These are phyloP conservation scores for Cephalopachus bancanus DNA, from an alignment of 2,797 vertebrate genomes.

Conservation along the genomic window DNA sequence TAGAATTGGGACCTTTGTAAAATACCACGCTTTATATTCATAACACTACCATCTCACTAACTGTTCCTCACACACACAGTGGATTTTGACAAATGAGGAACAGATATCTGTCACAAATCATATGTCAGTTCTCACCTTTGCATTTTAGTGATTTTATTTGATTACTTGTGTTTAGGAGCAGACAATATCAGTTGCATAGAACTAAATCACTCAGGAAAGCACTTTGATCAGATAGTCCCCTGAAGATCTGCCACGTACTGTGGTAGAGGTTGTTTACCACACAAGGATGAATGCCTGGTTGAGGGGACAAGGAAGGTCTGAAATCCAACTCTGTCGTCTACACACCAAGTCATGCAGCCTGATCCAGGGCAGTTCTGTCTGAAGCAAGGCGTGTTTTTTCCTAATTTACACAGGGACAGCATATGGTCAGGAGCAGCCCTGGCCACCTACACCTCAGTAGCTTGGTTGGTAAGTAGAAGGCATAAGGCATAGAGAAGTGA, in stretches of 20 bases:
- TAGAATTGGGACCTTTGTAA: slow-evolving; percentile 65
- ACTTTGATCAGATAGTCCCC: not conserved
- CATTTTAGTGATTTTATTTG: slow-evolving; percentile 78
- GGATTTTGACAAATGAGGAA: slow-evolving; percentile 69
- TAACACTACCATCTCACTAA: not conserved
- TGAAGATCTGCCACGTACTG: not conserved
- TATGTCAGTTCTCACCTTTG: slow-evolving; percentile 60
- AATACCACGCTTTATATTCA: slow-evolving; percentile 78
- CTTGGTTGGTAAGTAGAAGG: not conserved
- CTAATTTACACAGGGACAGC: not conserved
- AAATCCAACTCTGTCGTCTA: not conserved
- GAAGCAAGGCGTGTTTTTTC: not conserved
- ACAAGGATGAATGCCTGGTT: not conserved
- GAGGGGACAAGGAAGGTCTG: not conserved
- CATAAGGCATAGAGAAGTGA: not conserved
- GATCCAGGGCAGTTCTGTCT: not conserved
- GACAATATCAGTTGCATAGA: not conserved
- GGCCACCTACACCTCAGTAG: not conserved
- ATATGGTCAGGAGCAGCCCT: not conserved
- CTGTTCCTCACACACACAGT: not conserved
- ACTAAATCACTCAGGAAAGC: slow-evolving; percentile 67
- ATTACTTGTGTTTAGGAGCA: slow-evolving; percentile 43
- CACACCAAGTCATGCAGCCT: not conserved
- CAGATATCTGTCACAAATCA: slow-evolving; percentile 67
- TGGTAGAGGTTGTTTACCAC: not conserved